phyloP scores from a whole-genome alignment of 53 echinoderm and acorn worm species.

The Pentamera pediparva region DNA sequence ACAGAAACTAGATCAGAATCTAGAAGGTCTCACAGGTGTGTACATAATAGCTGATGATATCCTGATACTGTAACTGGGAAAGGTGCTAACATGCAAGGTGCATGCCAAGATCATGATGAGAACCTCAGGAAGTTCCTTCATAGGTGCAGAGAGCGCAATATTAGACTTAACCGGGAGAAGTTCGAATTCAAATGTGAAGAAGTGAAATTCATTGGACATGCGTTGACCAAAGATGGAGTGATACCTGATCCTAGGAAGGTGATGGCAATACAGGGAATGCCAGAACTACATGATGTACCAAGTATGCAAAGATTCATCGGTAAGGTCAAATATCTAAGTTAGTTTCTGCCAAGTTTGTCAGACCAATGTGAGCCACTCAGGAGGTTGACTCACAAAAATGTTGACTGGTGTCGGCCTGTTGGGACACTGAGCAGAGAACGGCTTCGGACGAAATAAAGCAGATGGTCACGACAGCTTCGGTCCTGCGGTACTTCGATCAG shows the following conservation, averaged over 20 bases:
- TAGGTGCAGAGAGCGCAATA: constrained; percentile 38
- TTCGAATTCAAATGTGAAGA: constrained; percentile 43
- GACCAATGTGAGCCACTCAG: constrained; percentile 51
- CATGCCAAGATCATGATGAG: constrained; percentile 36
- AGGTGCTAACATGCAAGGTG: constrained; percentile 34
- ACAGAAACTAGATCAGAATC: constrained; percentile 48
- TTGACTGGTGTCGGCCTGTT: constrained; percentile 46
- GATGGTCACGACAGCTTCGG: constrained; percentile 45
- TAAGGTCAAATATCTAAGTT: constrained; percentile 56
- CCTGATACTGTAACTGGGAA: constrained; percentile 33
- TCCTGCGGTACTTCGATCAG: constrained; percentile 53
- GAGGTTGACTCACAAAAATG: constrained; percentile 54
- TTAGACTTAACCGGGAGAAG: constrained; percentile 51
- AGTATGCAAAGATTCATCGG: constrained; percentile 52
- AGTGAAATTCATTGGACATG: constrained; percentile 35
- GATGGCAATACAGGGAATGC: constrained; percentile 1
- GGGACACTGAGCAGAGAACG: constrained; percentile 37
- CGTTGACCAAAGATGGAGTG: constrained; percentile 11
- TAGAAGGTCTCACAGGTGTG: constrained; percentile 47
- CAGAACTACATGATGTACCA: constrained; percentile 39
- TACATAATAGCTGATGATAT: constrained; percentile 58
- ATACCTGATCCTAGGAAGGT: constrained; percentile 24
- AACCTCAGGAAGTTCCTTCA: constrained; percentile 39
- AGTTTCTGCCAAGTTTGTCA: constrained; percentile 61
- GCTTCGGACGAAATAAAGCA: constrained; percentile 50